Percentiles rank a stretch among this genome's conserved stretches.
These are phyloP conservation scores for Tenualosa thibaudeaui DNA, from an alignment of 2,797 vertebrate genomes.

Conservation along the genomic window DNA sequence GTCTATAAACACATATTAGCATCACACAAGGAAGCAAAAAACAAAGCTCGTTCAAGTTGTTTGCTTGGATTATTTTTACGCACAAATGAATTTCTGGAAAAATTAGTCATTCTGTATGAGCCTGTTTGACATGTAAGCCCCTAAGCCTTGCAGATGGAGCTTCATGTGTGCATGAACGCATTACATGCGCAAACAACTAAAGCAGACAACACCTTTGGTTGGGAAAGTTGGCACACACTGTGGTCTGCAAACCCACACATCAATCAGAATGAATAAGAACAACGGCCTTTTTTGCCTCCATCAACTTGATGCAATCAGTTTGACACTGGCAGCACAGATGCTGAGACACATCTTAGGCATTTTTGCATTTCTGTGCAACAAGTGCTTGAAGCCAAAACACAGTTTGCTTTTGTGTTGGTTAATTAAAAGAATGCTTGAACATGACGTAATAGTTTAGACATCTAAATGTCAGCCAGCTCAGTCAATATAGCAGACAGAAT, in stretches of 20 bases:
- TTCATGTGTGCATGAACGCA: neutral
- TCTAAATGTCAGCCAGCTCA: neutral
- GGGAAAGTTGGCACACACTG: neutral
- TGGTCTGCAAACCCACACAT: slow-evolving; percentile 44
- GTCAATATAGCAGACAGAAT: neutral
- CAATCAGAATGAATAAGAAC: slow-evolving; percentile 44
- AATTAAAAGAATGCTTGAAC: neutral
- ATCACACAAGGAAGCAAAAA: slow-evolving; percentile 12
- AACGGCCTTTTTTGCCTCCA: slow-evolving; percentile 30
- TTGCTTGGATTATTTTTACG: neutral
- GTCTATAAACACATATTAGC: slow-evolving; percentile 28
- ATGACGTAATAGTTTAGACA: neutral
- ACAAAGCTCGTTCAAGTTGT: neutral
- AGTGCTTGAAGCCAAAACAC: slow-evolving; percentile 32
- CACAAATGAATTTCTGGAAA: neutral
- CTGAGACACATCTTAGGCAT: slow-evolving; percentile 42
- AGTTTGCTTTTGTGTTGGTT: neutral
- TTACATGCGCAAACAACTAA: neutral
- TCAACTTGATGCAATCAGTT: slow-evolving; percentile 41
- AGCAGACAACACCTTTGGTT: slow-evolving; percentile 3
- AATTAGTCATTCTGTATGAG: neutral
- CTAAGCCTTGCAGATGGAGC: neutral
- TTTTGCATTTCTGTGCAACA: slow-evolving; percentile 34
- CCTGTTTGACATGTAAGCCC: neutral
- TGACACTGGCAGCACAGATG: slow-evolving; percentile 26